A percentile compares a stretch with the other conserved stretches of the same genome.
Conservation (phyloP, 2,888 invertebrate species). For the Aproaerema taeniolella region DNA sequence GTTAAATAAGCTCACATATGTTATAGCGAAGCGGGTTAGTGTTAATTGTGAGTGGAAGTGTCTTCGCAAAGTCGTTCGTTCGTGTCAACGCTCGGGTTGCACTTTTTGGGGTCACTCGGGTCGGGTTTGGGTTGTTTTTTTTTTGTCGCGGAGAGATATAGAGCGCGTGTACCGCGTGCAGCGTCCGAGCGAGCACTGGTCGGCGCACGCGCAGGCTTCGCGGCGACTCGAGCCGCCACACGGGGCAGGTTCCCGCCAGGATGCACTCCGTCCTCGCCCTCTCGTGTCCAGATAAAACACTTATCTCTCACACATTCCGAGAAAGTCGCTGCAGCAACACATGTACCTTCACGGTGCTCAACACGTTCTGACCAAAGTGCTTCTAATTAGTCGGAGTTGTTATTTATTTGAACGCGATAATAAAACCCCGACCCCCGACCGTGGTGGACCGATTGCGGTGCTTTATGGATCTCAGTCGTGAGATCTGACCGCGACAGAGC, state of each 20-base stretch:
- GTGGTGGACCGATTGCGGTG: background rate
- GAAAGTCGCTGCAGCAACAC: slow-evolving; percentile 37
- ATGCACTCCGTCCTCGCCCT: slow-evolving; percentile 36
- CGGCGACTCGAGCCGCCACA: slow-evolving; percentile 7
- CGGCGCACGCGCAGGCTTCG: slow-evolving; percentile 11
- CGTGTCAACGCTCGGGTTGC: slow-evolving; percentile 57
- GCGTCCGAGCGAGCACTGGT: slow-evolving; percentile 55
- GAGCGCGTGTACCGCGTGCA: slow-evolving; percentile 43
- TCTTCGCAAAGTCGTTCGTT: slow-evolving; percentile 63
- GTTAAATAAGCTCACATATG: slow-evolving; percentile 57
- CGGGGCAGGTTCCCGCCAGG: slow-evolving; percentile 24
- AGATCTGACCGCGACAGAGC: too few relatives aligned
- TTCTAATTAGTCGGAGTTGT: slow-evolving; percentile 48
- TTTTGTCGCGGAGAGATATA: slow-evolving; percentile 33
- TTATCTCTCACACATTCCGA: slow-evolving; percentile 30
- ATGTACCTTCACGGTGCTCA: slow-evolving; percentile 13
- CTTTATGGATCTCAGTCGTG: slow-evolving; percentile 7
- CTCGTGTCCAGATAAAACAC: slow-evolving; percentile 38
- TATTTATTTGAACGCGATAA: slow-evolving; percentile 41
- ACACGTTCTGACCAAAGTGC: slow-evolving; percentile 3
- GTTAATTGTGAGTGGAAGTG: slow-evolving; percentile 25
- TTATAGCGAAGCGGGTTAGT: slow-evolving; percentile 51
- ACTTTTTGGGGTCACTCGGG: slow-evolving; percentile 64
- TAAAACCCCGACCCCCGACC: slow-evolving; percentile 15
- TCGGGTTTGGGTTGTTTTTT: slow-evolving; percentile 41